Evolutionary conservation across 2,888 invertebrate species (phyloP), one percentile per base, ranked within the genome.

Genomic region (Acanthococcus lagerstroemiae): DNA sequence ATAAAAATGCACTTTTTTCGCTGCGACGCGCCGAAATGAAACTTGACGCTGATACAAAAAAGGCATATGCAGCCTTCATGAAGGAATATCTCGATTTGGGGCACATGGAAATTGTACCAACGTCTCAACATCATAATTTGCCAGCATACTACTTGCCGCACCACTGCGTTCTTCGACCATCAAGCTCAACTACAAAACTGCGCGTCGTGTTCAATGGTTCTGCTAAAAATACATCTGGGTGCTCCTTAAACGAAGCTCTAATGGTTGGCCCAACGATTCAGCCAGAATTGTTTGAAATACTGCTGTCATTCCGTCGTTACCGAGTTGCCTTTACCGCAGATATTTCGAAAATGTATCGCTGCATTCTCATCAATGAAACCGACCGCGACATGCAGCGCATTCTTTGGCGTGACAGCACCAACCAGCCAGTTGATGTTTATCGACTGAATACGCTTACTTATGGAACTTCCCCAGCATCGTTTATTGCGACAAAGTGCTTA

Each of bases 331-430:
- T 76, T 15, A 72, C 72, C 5, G 73, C 73, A 0, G 76, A 76
- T 57, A 72, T 77, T 12, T 72, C 70, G 21, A 76, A 76, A 68
- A 75, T 75, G 73, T 75, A 73, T 65, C 68, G 74, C 0, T 74
- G 74, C 66, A 71, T 75, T 7, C 12, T 45, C 0, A 63, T 75
- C 0, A 55, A 70, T 26, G 54, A 67, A 1, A 65, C 67, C 1
- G 72, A 76, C 27, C 56, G 72, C 21, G 50, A 72, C 26, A 69
- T 73, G 6, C 76, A 75, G 56, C 66, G 72, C 4, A 75, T 77
- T 4, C 52, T 76, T 3, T 76, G 75, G 75, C 55, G 74, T 26
- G 54, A 70, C 4, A 27, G 69, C 48, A 67, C 69, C 5, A 45
- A 17, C 3, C 4, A 57, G 4, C 65, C 58, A 1, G 3, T 63